Base-by-base conservation (phyloP, 2,888 invertebrate genomes). In the Leptogaster cylindrica region DNA sequence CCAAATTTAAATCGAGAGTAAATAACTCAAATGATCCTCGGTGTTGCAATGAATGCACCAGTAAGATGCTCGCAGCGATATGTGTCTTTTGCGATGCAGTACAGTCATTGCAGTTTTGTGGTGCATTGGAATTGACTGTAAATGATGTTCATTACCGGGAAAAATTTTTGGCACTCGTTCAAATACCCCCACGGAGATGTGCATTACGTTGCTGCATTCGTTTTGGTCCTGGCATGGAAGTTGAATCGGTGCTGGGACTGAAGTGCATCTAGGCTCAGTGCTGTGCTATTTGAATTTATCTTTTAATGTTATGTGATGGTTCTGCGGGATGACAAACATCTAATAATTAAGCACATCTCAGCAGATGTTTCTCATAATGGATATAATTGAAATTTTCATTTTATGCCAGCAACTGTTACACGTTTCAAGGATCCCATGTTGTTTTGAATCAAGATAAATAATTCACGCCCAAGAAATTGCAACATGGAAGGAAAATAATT, bases 1-100 rank as follows among this genome's bases (percentile, higher is more conserved):
- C 65, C 65, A 65, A 65, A 65, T 65, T 65, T 65, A 65, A 65
- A 51, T 65, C 65, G 27, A 52, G 25, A 65, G 65, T 64, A 36
- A 39, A 51, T 36, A 51, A 39, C 20, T 50, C 39, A 41, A 36
- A 65, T 36, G 51, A 33, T 12, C 16, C 51, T 39, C 16, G 41
- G 41, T 58, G 39, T 58, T 23, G 33, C 36, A 58, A 58, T 36
- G 58, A 39, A 33, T 23, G 39, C 36, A 36, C 36, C 33, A 39
- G 20, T 18, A 28, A 28, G 27, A 28, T 50, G 14, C n/a, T 14
- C 51, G n/a, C 25, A 6, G 6, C 14, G 52, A 33, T 33, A 31
- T 10, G n/a, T 12, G 10, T n/a, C 4, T 16, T 27, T 44, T 27
- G 4, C 14, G 27, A 41, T 23, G 28, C 28, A 20, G 5, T 31